Base-by-base conservation (phyloP, 64 coral and sea anemone species). In the Montipora capricornis region DNA sequence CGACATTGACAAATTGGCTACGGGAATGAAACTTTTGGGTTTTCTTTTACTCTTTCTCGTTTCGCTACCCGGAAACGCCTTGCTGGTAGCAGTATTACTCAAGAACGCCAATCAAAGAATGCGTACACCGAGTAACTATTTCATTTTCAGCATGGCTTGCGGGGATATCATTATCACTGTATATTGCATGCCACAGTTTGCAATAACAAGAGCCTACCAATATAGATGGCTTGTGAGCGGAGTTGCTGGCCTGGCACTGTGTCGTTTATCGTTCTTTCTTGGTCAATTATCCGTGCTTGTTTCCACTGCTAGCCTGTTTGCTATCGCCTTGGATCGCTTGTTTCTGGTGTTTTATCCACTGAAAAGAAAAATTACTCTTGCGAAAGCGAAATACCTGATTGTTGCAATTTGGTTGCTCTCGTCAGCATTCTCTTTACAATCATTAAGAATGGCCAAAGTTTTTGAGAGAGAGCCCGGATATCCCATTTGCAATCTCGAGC, bases 81-180 rank as follows among this genome's bases (percentile, higher is more conserved):
- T 79, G 9, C 51, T 93, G 6, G 66, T 88, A n/a, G 81, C 75
- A 3, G 52, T 93, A 15, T 49, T 93, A 3, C 67, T 78, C 83
- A 93, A 93, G 59, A 93, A 93, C 75, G 83, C 91, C 3, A 93
- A 93, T 26, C 64, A 68, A 44, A 79, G 90, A 37, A 92, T 92
- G 90, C 79, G 90, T 11, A 92, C 79, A 55, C 47, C 90, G 2
- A 92, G 90, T 53, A 92, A 92, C 76, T 73, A 74, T 24, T 92
- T 92, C 24, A 92, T 92, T 48, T 20, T 84, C 4, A 92, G 84
- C 80, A 92, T 92, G 90, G 90, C 80, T 4, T 46, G 24, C 17
- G 80, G 79, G 4, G 77, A 92, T 49, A 49, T 92, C 2, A 37
- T 84, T 5, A 19, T 92, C 4, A 62, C 48, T 16, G 15, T 75